These are phyloP conservation scores for Holcopasites calliopsidis DNA, from an alignment of 1,140 invertebrate genomes.

Conservation along the genomic window DNA sequence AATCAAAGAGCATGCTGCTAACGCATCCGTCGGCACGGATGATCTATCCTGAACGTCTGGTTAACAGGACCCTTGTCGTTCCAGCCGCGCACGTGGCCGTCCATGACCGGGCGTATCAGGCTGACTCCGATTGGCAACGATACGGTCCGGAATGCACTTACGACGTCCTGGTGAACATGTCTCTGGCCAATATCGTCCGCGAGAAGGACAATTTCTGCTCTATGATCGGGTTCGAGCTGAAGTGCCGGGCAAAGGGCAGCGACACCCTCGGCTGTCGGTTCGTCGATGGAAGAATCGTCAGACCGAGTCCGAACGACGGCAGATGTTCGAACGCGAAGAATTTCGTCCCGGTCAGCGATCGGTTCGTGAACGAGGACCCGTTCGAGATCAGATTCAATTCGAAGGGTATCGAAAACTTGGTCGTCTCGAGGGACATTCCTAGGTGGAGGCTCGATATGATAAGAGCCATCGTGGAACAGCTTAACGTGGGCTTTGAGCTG, in stretches of 20 bases:
- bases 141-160: constrained; percentile 50
- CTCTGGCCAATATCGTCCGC: constrained; percentile 32
- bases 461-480: constrained; percentile 54
- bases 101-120: background rate
- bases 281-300: constrained; percentile 4
- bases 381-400: constrained; percentile 63
- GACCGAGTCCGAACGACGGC: background rate
- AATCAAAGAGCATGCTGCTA: background rate
- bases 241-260: constrained; percentile 34
- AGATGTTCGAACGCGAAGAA: constrained; percentile 28
- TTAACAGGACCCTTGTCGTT: background rate
- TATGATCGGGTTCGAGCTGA: constrained; percentile 32
- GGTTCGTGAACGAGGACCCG: constrained; percentile 42
- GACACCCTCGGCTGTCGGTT: constrained; percentile 47
- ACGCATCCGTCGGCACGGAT: background rate
- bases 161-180: constrained; percentile 49
- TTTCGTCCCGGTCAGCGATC: constrained; percentile 13
- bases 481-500: constrained; percentile 49
- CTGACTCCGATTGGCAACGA: constrained; percentile 8
- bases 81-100: constrained; percentile 35
- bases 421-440: constrained; percentile 52
- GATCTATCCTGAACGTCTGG: background rate
- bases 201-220: constrained; percentile 31
- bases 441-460: constrained; percentile 59
- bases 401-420: constrained; percentile 54